Percentiles rank a stretch among this genome's conserved stretches.
Conservation (phyloP, 2,888 invertebrate genomes). For the Drosophila ochracea region DNA sequence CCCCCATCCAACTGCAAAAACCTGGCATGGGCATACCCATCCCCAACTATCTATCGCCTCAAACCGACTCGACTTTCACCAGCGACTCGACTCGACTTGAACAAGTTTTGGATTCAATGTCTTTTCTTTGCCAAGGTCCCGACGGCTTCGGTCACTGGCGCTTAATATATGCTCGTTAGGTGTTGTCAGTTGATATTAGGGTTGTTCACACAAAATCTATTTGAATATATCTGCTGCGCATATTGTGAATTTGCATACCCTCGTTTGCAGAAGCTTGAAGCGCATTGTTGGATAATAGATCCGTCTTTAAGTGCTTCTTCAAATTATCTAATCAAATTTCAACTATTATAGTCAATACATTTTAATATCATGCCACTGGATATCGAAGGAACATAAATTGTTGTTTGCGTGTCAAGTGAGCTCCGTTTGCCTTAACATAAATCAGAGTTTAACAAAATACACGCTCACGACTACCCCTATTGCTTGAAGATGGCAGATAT, state of each 20-base stretch:
- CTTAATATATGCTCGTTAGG: slow-evolving; percentile 39
- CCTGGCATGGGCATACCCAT: not conserved
- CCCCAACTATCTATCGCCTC: not conserved
- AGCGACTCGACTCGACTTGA: not conserved
- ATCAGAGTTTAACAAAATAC: slow-evolving; percentile 2
- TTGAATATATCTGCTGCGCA: not conserved
- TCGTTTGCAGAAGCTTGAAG: not conserved
- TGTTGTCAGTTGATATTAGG: slow-evolving; percentile 35
- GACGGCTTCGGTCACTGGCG: slow-evolving; percentile 26
- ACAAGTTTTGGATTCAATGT: slow-evolving; percentile 60
- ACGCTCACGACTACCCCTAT: slow-evolving; percentile 37
- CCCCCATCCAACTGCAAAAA: slow-evolving; percentile 4
- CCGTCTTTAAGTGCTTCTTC: not conserved
- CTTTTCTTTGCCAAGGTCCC: slow-evolving; percentile 66
- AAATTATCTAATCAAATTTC: not conserved
- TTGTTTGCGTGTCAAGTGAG: not conserved
- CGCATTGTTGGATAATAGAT: not conserved
- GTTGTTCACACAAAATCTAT: slow-evolving; percentile 23
- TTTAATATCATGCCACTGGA: not conserved
- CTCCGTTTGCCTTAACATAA: slow-evolving; percentile 1
- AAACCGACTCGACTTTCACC: slow-evolving; percentile 2
- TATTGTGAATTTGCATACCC: not conserved
- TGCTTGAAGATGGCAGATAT: slow-evolving; percentile 33
- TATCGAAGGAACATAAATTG: not conserved
- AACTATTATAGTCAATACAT: not conserved